Evolutionary conservation across 2,797 vertebrate species (phyloP).

Genomic region (Garrulus glandarius): DNA sequence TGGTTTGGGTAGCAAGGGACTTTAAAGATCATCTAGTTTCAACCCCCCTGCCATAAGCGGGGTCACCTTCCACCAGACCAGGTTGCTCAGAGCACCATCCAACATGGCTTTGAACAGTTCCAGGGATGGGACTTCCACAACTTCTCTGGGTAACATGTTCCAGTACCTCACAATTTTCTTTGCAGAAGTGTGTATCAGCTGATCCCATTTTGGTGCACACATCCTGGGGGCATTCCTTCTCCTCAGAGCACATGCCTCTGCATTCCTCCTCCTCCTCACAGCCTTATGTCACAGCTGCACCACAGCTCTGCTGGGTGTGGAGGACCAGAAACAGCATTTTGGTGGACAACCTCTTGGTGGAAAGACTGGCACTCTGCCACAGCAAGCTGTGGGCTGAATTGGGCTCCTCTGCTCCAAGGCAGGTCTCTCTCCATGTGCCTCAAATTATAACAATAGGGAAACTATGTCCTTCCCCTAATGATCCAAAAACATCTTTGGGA

Average conservation of each 20-base stretch:
- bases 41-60: neutral
- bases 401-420: neutral
- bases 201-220: neutral
- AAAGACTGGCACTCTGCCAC: accelerated
- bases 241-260: neutral
- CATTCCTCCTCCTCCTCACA: neutral
- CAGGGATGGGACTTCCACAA: neutral
- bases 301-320: neutral
- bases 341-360: neutral
- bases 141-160: neutral
- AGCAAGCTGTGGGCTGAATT: neutral
- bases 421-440: accelerated
- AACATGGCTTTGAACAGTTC: neutral
- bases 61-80: neutral
- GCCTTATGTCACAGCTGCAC: neutral
- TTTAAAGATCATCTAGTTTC: neutral
- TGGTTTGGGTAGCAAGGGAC: neutral
- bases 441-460: neutral
- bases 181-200: neutral
- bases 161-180: neutral
- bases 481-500: neutral
- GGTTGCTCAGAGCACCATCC: neutral
- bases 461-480: neutral
- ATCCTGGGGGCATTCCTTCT: neutral
- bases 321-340: neutral